Percentiles rank a stretch among this genome's conserved stretches.
Evolutionary conservation across 1,140 invertebrate species (phyloP).

Genomic region (Rhopalosiphum padi): DNA sequence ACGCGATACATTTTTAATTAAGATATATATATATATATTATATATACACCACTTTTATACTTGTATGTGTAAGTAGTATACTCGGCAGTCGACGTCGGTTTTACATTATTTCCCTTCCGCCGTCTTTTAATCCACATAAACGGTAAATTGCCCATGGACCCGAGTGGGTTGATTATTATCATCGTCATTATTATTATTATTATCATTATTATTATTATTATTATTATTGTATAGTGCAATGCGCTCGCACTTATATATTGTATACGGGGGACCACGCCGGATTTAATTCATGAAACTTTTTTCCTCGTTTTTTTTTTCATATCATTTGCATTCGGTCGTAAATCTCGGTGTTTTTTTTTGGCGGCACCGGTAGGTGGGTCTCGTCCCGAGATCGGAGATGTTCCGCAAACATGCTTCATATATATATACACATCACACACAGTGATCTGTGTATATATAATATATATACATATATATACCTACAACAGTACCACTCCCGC

Average conservation of each 20-base stretch:
- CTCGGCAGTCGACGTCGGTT: background rate
- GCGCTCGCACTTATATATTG: background rate
- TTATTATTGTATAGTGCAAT: background rate
- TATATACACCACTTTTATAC: background rate
- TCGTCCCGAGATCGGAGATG: conserved; percentile 15
- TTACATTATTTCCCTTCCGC: conserved; percentile 12
- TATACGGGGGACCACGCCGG: background rate
- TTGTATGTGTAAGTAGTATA: background rate
- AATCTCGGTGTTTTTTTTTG: background rate
- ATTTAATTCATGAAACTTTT: conserved; percentile 34
- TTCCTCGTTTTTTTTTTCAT: background rate
- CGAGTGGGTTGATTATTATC: conserved; percentile 25
- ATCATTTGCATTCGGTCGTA: conserved; percentile 26
- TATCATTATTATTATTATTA: background rate
- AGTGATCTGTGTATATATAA: background rate
- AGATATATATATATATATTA: background rate
- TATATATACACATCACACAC: background rate
- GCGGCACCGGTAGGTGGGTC: background rate
- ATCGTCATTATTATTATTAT: background rate
- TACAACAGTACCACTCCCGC: background rate
- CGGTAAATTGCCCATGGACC: conserved; percentile 30
- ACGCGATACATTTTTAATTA: conserved; percentile 46
- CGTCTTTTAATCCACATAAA: conserved; percentile 22
- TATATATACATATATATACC: too few relatives aligned
- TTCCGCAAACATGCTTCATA: background rate